phyloP scores from a whole-genome alignment of 2,113 vertebrate species.

The Tringa solitaria region DNA sequence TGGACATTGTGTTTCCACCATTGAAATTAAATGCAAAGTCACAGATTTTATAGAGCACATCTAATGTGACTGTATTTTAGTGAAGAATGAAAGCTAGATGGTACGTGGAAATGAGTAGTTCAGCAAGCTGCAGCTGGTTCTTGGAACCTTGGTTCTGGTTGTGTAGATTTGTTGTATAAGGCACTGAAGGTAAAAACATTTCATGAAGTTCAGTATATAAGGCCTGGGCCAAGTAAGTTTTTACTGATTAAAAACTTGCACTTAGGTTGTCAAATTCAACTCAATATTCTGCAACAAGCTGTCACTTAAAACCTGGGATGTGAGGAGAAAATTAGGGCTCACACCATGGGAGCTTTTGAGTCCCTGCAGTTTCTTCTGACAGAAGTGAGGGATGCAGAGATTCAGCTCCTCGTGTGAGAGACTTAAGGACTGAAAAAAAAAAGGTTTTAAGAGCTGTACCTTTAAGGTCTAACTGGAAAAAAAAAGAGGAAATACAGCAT shows the following conservation, averaged over 20 bases:
- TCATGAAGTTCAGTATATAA: not conserved
- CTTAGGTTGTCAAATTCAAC: not conserved
- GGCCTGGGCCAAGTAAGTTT: not conserved
- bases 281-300: not conserved
- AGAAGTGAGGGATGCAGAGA: not conserved
- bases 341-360: rapidly evolving
- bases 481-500: not conserved
- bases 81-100: not conserved
- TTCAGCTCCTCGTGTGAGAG: not conserved
- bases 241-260: not conserved
- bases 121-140: not conserved
- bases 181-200: not conserved
- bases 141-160: not conserved
- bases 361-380: not conserved
- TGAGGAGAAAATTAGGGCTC: not conserved
- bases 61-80: not conserved
- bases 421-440: not conserved
- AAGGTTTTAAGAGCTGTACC: not conserved
- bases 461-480: not conserved
- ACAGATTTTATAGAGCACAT: not conserved
- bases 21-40: not conserved
- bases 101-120: not conserved
- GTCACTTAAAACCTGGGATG: not conserved
- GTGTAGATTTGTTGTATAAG: not conserved
- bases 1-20: not conserved